A percentile compares a stretch with the other conserved stretches of the same genome.
These are phyloP conservation scores for Anagrus nilaparvatae DNA, from an alignment of 1,140 invertebrate genomes.

Conservation along the genomic window DNA sequence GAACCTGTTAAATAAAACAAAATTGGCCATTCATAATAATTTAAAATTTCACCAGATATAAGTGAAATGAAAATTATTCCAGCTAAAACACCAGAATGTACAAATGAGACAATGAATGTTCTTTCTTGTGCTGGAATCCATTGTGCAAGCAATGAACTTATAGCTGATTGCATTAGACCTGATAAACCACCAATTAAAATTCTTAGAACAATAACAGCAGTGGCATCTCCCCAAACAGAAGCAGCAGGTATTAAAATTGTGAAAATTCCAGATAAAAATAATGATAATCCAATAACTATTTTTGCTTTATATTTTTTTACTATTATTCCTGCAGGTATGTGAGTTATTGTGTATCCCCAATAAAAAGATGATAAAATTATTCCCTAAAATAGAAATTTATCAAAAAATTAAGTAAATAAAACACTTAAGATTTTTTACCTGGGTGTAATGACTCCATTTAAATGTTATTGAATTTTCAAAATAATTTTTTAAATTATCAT, in stretches of 20 bases:
- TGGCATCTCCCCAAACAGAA: no score
- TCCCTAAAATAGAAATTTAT: no score
- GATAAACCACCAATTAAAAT: no score
- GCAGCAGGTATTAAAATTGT: no score
- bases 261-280: no score
- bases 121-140: constrained; percentile 65
- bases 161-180: constrained; percentile 65
- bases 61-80: constrained; percentile 65
- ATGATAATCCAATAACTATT: constrained; percentile 39
- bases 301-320: constrained; percentile 51
- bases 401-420: no score
- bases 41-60: constrained; percentile 58
- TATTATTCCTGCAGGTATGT: constrained; percentile 50
- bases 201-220: no score
- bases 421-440: no score
- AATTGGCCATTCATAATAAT: constrained; percentile 58
- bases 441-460: no score
- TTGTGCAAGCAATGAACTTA: constrained; percentile 60
- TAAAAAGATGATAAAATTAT: constrained; percentile 56
- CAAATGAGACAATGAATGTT: constrained; percentile 59
- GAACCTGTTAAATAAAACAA: constrained; percentile 78
- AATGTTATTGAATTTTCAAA: no score
- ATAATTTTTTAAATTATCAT: no score
- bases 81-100: constrained; percentile 60
- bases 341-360: constrained; percentile 49